Evolutionary conservation across 2,797 vertebrate species (phyloP), one percentile per base, ranked within the genome.

Genomic region (Smutsia temminckii): DNA sequence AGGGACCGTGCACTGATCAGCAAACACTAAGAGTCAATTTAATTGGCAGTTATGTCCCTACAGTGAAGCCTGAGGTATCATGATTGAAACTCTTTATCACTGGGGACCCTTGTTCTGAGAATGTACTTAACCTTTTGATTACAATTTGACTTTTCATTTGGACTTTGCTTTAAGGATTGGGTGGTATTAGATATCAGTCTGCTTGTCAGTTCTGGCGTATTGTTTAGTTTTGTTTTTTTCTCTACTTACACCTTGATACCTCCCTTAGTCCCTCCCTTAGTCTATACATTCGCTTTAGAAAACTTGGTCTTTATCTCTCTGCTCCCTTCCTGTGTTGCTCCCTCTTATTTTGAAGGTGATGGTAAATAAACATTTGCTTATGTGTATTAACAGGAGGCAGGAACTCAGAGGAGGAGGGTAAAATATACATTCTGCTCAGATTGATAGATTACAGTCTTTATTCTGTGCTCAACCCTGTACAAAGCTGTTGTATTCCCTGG

Each of bases 91-190:
- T 61, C 53, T 5, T 88, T 42, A 77, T 89, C 55, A 91, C 46
- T 78, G 69, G 37, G 23, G 40, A 46, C 10, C 20, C 4, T 49
- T 7, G 14, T 74, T 95, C 37, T 93, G n/a, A 80, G 32, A 85
- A 74, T 46, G 21, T 85, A 64, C 23, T 71, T 66, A 37, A n/a
- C 23, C 61, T 77, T 92, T 93, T 87, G 57, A 90, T 95, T 71
- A 55, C 90, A 77, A 91, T 89, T 89, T 69, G n/a, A n/a, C 40
- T 87, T 93, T 92, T 93, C 49, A 57, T 68, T 46, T 87, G 49
- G 20, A 61, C 17, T 80, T 96, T 71, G 12, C 12, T 37, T 55
- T 85, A 92, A 64, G 68, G 57, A 55, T 88, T 81, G 46, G 18
- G 40, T 84, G 75, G 55, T 89, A 71, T 29, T 55, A 55, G 81